phyloP scores from a whole-genome alignment of 2,888 invertebrate species.

The Dione juno region DNA sequence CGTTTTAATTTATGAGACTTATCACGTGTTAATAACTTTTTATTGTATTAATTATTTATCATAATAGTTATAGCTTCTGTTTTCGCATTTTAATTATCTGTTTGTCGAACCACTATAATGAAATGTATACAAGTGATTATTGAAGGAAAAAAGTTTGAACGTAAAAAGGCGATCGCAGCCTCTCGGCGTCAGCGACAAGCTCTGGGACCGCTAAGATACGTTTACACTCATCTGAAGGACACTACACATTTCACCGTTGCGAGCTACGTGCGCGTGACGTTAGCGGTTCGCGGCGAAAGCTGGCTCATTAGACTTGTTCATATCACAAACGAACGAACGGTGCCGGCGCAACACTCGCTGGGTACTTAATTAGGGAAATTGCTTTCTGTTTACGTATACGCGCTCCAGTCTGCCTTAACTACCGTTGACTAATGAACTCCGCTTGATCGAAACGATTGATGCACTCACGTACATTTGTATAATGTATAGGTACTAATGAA shows the following conservation, averaged over 20 bases:
- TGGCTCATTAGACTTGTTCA: slow-evolving; percentile 56
- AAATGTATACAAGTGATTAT: neutral
- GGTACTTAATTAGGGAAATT: slow-evolving; percentile 77
- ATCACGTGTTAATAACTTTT: slow-evolving; percentile 29
- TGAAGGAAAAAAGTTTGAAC: neutral
- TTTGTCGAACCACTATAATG: neutral
- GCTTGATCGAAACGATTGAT: slow-evolving; percentile 35
- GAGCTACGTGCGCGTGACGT: slow-evolving; percentile 43
- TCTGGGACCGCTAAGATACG: slow-evolving; percentile 40
- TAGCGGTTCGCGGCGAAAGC: slow-evolving; percentile 50
- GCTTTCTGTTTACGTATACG: slow-evolving; percentile 66
- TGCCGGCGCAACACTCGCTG: slow-evolving; percentile 56
- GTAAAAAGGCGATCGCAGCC: slow-evolving; percentile 14
- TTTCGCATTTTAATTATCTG: neutral
- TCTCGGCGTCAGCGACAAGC: slow-evolving; percentile 17
- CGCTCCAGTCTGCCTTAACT: slow-evolving; percentile 65
- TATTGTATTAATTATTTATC: slow-evolving; percentile 1
- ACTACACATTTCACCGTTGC: slow-evolving; percentile 53
- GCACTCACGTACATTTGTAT: slow-evolving; percentile 4
- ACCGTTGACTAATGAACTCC: slow-evolving; percentile 48
- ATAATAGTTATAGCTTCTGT: neutral
- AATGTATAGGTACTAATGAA: neutral
- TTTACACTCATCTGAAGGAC: slow-evolving; percentile 45
- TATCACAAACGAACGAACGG: slow-evolving; percentile 59
- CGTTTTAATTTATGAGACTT: slow-evolving; percentile 10